Conservation (phyloP, 2,888 invertebrate genomes). For the Melitaea athalia region DNA sequence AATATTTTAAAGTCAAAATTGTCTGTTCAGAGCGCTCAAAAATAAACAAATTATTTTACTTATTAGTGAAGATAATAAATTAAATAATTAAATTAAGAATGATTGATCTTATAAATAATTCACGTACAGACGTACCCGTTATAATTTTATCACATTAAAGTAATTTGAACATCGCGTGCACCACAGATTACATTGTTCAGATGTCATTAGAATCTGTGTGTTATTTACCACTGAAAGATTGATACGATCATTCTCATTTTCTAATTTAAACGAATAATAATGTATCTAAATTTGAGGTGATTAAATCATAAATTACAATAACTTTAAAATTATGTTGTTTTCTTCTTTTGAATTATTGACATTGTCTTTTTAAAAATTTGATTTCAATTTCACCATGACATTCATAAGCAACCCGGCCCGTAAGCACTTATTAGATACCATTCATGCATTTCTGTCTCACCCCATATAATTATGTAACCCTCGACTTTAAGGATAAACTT, state of each 20-base stretch:
- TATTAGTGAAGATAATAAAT: too few relatives aligned
- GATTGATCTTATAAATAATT: conserved; percentile 8
- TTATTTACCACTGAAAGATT: conserved; percentile 3
- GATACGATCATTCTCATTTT: not conserved
- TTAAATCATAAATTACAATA: not conserved
- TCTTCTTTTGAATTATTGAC: not conserved
- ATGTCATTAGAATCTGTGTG: conserved; percentile 9
- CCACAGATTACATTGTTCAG: conserved; percentile 42
- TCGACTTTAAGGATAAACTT: too few relatives aligned
- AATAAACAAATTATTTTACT: too few relatives aligned
- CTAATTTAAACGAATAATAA: conserved; percentile 2
- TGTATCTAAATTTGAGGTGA: not conserved
- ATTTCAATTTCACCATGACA: not conserved
- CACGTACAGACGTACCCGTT: not conserved
- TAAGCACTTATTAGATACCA: too few relatives aligned
- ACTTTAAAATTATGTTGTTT: conserved; percentile 3
- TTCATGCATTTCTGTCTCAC: too few relatives aligned
- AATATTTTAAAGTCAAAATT: too few relatives aligned
- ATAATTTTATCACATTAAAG: conserved; percentile 13
- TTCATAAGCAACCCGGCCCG: too few relatives aligned
- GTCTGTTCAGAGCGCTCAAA: too few relatives aligned
- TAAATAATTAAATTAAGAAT: not conserved
- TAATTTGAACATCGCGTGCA: conserved; percentile 58
- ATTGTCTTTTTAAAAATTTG: not conserved
- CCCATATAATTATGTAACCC: too few relatives aligned